These are phyloP conservation scores for Lasioglossum oenotherae DNA, from an alignment of 2,888 invertebrate species.

Conservation along the genomic window DNA sequence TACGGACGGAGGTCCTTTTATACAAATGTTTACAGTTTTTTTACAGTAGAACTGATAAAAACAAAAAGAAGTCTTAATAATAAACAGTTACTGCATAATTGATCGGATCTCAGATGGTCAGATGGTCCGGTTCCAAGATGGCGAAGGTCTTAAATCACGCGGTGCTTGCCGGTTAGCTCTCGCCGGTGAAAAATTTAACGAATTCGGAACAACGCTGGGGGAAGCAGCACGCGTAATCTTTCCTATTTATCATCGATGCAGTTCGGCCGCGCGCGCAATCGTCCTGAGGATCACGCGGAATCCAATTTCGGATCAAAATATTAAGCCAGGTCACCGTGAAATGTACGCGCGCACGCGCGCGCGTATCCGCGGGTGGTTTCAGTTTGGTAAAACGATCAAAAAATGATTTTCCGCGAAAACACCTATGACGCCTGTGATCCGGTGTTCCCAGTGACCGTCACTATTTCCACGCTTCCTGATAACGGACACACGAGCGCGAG, in stretches of 20 bases:
- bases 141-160: neutral
- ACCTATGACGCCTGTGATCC: constrained; percentile 41
- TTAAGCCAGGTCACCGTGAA: constrained; percentile 33
- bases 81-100: neutral
- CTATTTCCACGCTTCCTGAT: constrained; percentile 59
- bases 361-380: constrained; percentile 15
- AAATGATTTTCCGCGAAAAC: constrained; percentile 60
- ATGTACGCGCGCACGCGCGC: constrained; percentile 23
- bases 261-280: neutral
- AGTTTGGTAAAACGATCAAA: constrained; percentile 54
- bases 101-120: neutral
- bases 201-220: neutral
- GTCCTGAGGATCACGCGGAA: neutral
- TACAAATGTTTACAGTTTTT: no score
- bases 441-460: constrained; percentile 49
- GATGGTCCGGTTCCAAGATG: neutral
- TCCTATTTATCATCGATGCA: constrained; percentile 7
- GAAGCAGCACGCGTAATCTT: neutral
- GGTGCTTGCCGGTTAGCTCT: neutral
- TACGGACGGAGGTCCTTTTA: no score
- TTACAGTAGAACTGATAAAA: no score
- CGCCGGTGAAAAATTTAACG: neutral
- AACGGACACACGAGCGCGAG: constrained; percentile 44
- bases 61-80: no score
- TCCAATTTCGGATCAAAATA: constrained; percentile 29